Base-by-base conservation (phyloP, 2,888 invertebrate species). In the Cheilosia grossa region DNA sequence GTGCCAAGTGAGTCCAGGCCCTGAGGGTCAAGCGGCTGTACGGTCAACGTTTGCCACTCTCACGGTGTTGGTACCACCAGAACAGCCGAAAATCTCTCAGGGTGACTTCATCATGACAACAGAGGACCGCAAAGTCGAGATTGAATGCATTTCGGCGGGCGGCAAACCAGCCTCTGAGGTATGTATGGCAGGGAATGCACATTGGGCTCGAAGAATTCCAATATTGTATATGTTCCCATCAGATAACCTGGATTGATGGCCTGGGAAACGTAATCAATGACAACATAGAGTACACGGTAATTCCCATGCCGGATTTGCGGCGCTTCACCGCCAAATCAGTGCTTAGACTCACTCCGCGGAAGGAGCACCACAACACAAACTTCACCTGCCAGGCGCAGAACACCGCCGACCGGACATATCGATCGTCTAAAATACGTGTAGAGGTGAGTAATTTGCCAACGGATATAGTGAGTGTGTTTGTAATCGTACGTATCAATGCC, bases 121-220 rank as follows among this genome's bases (percentile, higher is more conserved):
- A 5, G 97, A 98, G 91, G 98, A 98, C 92, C 94, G 96, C 89
- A 96, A 96, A 89, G 95, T 98, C 88, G 96, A 97, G 92, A 94
- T 99, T 91, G 97, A 98, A 89, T 98, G 99, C 92, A 94, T 96
- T 67, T 98, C 98, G 82, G 93, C 95, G 70, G 98, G 96, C 70
- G 98, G 98, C 69, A 98, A 98, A 91, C 99, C 99, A 17, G 96
- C 98, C 1, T 97, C 98, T 49, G 97, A 97, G 94, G 96, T 96
- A 92, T 94, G 93, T 90, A 67, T 49, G 13, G 44, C 37, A 56
- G 13, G 9, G 40, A 44, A 27, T 5, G 27, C 7, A n/a, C n/a
- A n/a, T n/a, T n/a, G n/a, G n/a, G 59, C 4, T 19, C 9, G 24
- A 70, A 17, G 13, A 53, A 51, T 10, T 67, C 47, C 53, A 74